phyloP scores from a whole-genome alignment of 2,888 invertebrate species.

The Drosophila phalerata region DNA sequence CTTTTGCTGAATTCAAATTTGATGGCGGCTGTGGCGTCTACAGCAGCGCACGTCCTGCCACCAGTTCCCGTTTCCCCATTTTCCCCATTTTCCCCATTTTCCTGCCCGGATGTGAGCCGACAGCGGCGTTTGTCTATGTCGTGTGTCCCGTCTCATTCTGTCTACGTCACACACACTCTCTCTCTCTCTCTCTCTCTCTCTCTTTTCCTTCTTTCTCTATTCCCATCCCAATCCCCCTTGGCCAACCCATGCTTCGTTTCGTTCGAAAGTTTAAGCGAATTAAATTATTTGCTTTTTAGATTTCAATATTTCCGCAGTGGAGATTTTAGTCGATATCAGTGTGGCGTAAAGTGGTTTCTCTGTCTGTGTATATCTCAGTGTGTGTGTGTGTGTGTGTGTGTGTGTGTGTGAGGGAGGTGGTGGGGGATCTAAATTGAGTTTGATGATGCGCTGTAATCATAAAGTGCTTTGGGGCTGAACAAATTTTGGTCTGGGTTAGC shows the following conservation, averaged over 20 bases:
- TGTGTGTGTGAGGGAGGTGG: slow-evolving; percentile 7
- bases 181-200: neutral
- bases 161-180: slow-evolving; percentile 16
- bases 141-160: slow-evolving; percentile 40
- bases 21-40: slow-evolving; percentile 69
- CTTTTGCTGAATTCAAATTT: slow-evolving; percentile 73
- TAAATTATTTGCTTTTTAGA: slow-evolving; percentile 83
- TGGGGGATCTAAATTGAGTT: slow-evolving; percentile 68
- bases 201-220: neutral
- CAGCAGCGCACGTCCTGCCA: slow-evolving; percentile 55
- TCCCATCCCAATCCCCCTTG: neutral
- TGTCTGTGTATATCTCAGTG: slow-evolving; percentile 7
- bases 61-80: slow-evolving; percentile 19
- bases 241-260: slow-evolving; percentile 5
- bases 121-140: slow-evolving; percentile 73
- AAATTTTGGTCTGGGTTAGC: slow-evolving; percentile 38
- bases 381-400: slow-evolving; percentile 7
- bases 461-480: slow-evolving; percentile 69
- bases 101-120: slow-evolving; percentile 69
- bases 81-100: slow-evolving; percentile 12
- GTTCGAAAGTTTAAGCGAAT: slow-evolving; percentile 75
- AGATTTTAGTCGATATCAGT: slow-evolving; percentile 75
- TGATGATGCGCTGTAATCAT: slow-evolving; percentile 79
- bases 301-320: slow-evolving; percentile 82
- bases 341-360: slow-evolving; percentile 51